Evolutionary conservation across 2,113 vertebrate species (phyloP).

Genomic region (Hydropotes inermis): DNA sequence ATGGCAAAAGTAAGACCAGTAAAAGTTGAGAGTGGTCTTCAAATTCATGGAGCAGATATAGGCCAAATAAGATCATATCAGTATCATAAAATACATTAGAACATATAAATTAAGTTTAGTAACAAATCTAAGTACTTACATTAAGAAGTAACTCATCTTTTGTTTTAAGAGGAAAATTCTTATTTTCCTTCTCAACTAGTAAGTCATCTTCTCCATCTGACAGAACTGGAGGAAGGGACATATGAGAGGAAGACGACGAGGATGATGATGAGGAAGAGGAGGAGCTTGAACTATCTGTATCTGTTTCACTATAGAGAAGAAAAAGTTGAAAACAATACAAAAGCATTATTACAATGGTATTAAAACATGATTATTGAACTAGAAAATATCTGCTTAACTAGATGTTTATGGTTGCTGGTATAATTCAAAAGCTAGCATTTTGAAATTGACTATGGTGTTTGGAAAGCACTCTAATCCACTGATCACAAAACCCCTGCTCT

Average conservation of each 20-base stretch:
- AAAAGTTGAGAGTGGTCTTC: neutral
- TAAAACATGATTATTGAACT: neutral
- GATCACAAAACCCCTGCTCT: neutral
- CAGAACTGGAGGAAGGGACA: conserved; percentile 34
- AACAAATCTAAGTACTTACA: conserved; percentile 75
- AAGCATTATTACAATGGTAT: neutral
- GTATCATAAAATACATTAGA: neutral
- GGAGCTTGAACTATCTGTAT: conserved; percentile 82
- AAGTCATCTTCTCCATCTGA: conserved; percentile 79
- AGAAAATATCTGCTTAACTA: neutral
- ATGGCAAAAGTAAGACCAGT: neutral
- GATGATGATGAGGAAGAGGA: conserved; percentile 69
- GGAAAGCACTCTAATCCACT: neutral
- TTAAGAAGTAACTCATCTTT: conserved; percentile 81
- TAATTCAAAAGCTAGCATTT: conserved; percentile 27
- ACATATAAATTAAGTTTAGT: neutral
- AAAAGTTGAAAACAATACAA: conserved; percentile 15
- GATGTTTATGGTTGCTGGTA: neutral
- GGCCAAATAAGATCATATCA: neutral
- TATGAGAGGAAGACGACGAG: conserved; percentile 51
- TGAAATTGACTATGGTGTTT: neutral
- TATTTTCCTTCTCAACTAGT: conserved; percentile 71
- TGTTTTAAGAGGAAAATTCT: conserved; percentile 71
- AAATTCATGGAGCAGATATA: neutral
- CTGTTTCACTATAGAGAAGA: conserved; percentile 74